Percentiles rank a stretch among this genome's conserved stretches.
Conservation (phyloP, 2,888 invertebrate species). For the Drosophila hamatofila region DNA sequence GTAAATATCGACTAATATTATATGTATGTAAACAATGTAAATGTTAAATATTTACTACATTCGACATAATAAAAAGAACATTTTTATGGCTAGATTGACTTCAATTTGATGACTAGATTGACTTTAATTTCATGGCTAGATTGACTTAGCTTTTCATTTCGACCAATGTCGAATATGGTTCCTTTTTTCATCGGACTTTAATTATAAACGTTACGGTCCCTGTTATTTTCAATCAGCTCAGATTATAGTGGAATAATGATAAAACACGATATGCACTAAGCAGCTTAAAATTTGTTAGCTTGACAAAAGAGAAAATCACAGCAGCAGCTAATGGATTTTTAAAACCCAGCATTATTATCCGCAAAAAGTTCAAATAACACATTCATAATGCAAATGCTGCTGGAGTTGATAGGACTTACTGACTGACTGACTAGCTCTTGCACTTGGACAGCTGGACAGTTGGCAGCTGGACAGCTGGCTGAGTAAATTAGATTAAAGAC, state of each 20-base stretch:
- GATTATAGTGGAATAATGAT: not conserved
- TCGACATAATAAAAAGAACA: no score
- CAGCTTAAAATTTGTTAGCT: not conserved
- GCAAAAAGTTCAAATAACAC: constrained; percentile 33
- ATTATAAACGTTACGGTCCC: no score
- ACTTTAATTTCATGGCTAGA: no score
- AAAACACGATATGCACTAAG: not conserved
- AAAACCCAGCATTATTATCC: constrained; percentile 11
- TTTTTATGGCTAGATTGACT: no score
- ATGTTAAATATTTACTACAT: no score
- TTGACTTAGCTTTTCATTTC: no score
- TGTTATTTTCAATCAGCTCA: no score
- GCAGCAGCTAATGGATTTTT: not conserved
- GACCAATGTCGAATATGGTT: no score
- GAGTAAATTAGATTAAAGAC: constrained; percentile 62
- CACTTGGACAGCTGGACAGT: not conserved
- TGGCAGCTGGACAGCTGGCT: constrained; percentile 3
- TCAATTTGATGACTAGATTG: no score
- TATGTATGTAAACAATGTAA: no score
- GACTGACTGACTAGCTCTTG: constrained; percentile 7
- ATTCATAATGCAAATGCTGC: constrained; percentile 39
- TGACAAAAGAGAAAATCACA: not conserved
- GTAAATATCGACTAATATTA: no score
- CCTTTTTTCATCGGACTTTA: no score
- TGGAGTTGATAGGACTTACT: constrained; percentile 6